Evolutionary conservation across 2,113 vertebrate species (phyloP).

Genomic region (Heliornis fulica): DNA sequence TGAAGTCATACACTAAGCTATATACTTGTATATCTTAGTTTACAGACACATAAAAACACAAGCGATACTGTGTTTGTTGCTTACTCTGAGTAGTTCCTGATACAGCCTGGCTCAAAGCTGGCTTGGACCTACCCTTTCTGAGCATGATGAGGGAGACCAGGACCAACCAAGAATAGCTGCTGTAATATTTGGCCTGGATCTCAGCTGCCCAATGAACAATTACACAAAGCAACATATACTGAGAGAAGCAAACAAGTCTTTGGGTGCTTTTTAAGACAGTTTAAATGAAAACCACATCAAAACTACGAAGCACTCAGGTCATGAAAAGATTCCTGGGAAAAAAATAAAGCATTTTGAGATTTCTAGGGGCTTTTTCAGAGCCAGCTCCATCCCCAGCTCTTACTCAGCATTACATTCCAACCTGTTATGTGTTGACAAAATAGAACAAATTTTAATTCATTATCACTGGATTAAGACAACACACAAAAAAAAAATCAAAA

Average conservation of each 20-base stretch:
- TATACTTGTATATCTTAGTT: background rate
- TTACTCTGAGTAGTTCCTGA: background rate
- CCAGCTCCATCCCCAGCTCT: background rate
- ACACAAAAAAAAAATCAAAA: too few relatives aligned
- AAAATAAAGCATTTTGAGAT: background rate
- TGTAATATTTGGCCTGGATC: background rate
- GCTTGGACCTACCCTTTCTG: background rate
- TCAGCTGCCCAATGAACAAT: background rate
- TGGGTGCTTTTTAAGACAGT: background rate
- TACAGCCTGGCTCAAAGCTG: background rate
- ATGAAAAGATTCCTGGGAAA: background rate
- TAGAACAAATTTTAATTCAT: constrained; percentile 4
- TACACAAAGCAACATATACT: background rate
- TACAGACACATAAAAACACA: background rate
- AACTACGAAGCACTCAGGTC: background rate
- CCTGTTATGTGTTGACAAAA: background rate
- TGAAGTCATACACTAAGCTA: background rate
- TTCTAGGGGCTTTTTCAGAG: background rate
- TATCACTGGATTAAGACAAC: constrained; percentile 18
- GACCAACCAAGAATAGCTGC: background rate
- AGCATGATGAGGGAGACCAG: accelerated
- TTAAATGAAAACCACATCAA: background rate
- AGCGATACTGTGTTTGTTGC: background rate
- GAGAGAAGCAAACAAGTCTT: background rate
- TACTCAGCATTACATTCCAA: background rate